phyloP scores from a whole-genome alignment of 2,113 vertebrate species.

The Mixornis gularis region DNA sequence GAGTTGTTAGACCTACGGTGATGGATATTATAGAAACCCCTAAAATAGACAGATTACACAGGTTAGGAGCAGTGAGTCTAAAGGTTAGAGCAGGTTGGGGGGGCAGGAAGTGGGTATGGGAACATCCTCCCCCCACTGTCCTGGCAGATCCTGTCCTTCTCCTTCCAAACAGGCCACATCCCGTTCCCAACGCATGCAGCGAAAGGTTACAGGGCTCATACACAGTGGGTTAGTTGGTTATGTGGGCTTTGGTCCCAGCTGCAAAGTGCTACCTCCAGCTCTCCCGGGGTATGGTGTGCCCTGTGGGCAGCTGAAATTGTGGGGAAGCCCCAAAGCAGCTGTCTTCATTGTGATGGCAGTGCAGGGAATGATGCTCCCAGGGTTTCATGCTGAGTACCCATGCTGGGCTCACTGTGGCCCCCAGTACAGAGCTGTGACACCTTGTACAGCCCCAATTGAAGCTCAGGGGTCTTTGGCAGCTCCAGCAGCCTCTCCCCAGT shows the following conservation, averaged over 20 bases:
- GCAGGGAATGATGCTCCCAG: not conserved
- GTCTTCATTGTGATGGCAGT: not conserved
- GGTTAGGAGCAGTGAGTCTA: conserved; percentile 43
- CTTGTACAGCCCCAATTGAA: not conserved
- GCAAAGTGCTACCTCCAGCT: not conserved
- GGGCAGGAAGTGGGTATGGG: not conserved
- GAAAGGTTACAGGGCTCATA: not conserved
- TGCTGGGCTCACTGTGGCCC: fast-evolving
- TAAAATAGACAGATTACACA: conserved; percentile 56
- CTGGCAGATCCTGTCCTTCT: not conserved
- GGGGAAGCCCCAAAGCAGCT: not conserved
- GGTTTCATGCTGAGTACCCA: not conserved
- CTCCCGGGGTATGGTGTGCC: not conserved
- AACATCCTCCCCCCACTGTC: not conserved
- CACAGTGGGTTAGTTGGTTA: conserved; percentile 49
- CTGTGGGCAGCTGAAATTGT: fast-evolving
- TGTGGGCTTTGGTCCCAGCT: not conserved
- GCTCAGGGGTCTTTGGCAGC: not conserved
- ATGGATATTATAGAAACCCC: conserved; percentile 45
- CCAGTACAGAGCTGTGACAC: not conserved
- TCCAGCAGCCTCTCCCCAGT: not conserved
- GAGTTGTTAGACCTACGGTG: conserved; percentile 52
- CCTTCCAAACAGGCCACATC: not conserved
- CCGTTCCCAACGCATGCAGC: not conserved
- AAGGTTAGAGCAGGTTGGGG: not conserved